Base-by-base conservation (phyloP, 2,797 vertebrate species). In the Atherinosoma microstoma region DNA sequence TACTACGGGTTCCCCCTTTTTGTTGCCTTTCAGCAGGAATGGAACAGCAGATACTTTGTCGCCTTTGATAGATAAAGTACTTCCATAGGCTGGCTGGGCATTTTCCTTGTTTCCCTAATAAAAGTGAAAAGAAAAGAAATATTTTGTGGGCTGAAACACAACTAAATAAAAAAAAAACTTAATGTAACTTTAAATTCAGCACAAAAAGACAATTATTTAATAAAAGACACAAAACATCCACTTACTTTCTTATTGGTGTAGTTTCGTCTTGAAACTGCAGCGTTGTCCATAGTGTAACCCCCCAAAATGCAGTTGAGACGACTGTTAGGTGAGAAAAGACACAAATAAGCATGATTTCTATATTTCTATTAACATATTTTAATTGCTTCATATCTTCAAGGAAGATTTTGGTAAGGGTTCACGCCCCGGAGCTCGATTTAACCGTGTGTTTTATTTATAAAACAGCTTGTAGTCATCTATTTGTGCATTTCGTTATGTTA, bases 41-140 rank as follows among this genome's bases (percentile, higher is more conserved):
- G 83, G 89, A 9, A 30, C 63, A 24, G 60, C 42, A 35, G 79
- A 49, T 8, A 38, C 62, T 68, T 89, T 91, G 7, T 76, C 76
- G 42, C 59, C 75, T 82, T 69, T 84, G 35, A 74, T 57, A 7
- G 76, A 32, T 5, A 82, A 20, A 65, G 90, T 92, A 69, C 56
- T 75, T 58, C 51, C 83, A 69, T 20, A 22, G 18, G 29, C 60
- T 30, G 94, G 94, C 70, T 87, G 84, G n/a, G 91, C 58, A 76
- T 96, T 96, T 75, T 96, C 95, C 77, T 96, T 95, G 75, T 95
- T 94, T 72, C 36, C 89, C 94, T 95, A 11, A 70, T 8, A 59
- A 12, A 27, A 59, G 54, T 35, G 1, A 49, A 13, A 82, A 66
- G 4, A 76, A 72, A 4, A 20, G 47, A 70, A 47, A 0, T 0